These are phyloP conservation scores for Drosophila tani DNA, from an alignment of 1,140 invertebrate species.

Conservation along the genomic window DNA sequence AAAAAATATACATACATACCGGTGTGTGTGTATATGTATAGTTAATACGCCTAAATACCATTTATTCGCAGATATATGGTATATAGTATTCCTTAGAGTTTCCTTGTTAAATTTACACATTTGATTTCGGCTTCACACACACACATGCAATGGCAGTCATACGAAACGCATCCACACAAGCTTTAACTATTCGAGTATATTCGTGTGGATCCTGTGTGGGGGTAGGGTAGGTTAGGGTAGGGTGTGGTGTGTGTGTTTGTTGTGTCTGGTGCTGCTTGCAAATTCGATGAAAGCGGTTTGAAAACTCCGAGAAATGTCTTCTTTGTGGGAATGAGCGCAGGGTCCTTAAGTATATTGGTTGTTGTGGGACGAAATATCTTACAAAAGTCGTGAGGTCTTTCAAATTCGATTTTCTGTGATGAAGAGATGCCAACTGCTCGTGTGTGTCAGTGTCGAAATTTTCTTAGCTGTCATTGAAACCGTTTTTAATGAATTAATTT, in stretches of 20 bases:
- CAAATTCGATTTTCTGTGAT: conserved; percentile 58
- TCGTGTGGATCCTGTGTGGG: conserved; percentile 9
- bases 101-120: conserved; percentile 58
- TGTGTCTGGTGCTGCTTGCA: conserved; percentile 41
- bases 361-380: conserved; percentile 58
- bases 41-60: conserved; percentile 26
- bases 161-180: conserved; percentile 44
- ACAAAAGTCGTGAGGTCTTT: conserved; percentile 60
- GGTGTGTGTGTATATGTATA: conserved; percentile 33
- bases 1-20: conserved; percentile 67
- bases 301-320: conserved; percentile 8
- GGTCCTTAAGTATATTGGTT: conserved; percentile 22
- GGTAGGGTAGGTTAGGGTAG: conserved; percentile 2
- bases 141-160: conserved; percentile 48
- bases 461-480: conserved; percentile 67
- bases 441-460: conserved; percentile 41
- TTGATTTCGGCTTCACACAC: conserved; percentile 59
- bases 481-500: conserved; percentile 60
- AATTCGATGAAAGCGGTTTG: conserved; percentile 13
- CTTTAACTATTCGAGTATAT: conserved; percentile 37
- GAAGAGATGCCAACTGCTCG: conserved; percentile 31
- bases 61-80: conserved; percentile 17
- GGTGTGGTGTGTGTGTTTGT: conserved; percentile 8
- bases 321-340: not conserved
- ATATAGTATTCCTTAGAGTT: conserved; percentile 16